phyloP scores from a whole-genome alignment of 2,888 invertebrate genomes.

The Cosmia pyralina region DNA sequence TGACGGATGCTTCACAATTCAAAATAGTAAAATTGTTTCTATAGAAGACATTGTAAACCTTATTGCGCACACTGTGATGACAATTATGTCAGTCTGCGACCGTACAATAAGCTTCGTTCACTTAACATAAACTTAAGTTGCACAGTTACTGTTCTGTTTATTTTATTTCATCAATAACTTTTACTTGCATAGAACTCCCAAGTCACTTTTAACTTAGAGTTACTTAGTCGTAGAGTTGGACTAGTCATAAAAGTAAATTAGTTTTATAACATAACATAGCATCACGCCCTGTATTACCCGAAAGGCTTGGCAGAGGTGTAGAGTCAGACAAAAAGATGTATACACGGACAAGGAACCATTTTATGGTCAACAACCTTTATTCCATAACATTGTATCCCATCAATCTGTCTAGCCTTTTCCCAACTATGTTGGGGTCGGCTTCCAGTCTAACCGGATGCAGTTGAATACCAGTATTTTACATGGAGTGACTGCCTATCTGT shows the following conservation, averaged over 20 bases:
- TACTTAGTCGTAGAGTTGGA: neutral
- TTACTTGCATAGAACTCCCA: constrained; percentile 8
- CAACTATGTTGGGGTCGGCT: too few species aligned
- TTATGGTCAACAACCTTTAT: too few species aligned
- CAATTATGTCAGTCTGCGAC: too few species aligned
- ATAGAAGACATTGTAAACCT: neutral
- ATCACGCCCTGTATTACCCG: neutral
- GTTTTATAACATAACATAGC: neutral
- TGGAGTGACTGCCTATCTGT: too few species aligned
- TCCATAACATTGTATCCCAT: too few species aligned
- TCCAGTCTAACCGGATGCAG: too few species aligned
- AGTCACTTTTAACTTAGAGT: constrained; percentile 7
- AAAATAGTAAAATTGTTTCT: neutral
- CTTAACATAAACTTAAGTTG: constrained; percentile 33
- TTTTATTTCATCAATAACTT: constrained; percentile 36
- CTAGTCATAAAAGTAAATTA: neutral
- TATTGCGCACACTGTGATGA: too few species aligned
- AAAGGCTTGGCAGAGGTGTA: neutral
- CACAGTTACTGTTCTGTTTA: constrained; percentile 33
- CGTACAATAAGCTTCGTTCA: constrained; percentile 10
- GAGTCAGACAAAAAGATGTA: too few species aligned
- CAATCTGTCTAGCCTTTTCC: too few species aligned
- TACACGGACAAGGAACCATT: too few species aligned
- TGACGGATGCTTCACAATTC: too few species aligned
- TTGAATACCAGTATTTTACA: too few species aligned